These are phyloP conservation scores for Iphiclides podalirius DNA, from an alignment of 2,888 invertebrate genomes.

Conservation along the genomic window DNA sequence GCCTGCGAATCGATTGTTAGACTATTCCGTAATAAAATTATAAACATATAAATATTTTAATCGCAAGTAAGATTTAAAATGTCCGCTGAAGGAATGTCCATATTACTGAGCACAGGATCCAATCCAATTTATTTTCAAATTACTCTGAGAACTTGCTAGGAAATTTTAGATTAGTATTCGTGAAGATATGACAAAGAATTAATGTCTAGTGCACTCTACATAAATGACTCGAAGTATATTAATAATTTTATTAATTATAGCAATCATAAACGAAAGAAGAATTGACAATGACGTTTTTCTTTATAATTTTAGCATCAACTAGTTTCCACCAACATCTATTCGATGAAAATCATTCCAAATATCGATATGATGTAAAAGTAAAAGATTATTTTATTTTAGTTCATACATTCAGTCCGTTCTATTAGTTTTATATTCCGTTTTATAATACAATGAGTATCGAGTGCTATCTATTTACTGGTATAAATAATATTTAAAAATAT, in stretches of 20 bases:
- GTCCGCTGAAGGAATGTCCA: conserved; percentile 28
- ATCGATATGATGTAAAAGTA: not conserved
- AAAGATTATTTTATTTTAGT: not conserved
- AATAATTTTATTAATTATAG: no score
- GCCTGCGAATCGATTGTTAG: conserved; percentile 21
- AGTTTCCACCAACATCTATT: no score
- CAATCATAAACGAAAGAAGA: not conserved
- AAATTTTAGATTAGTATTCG: no score
- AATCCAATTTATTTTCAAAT: no score
- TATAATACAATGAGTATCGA: no score
- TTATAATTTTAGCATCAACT: no score
- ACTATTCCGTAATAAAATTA: conserved; percentile 1
- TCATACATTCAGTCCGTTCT: not conserved
- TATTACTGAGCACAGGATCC: conserved; percentile 9
- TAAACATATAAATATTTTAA: conserved; percentile 15
- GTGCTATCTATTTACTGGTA: not conserved
- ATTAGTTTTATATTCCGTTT: not conserved
- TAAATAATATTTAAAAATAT: not conserved
- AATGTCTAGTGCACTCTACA: no score
- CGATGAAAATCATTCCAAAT: no score
- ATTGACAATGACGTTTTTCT: not conserved
- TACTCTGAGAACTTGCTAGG: no score
- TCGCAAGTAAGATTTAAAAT: conserved; percentile 26
- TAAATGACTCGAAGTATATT: no score
- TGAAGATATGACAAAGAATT: conserved; percentile 1